Conservation (phyloP, 2,888 invertebrate genomes). For the Temnothorax ravouxi region DNA sequence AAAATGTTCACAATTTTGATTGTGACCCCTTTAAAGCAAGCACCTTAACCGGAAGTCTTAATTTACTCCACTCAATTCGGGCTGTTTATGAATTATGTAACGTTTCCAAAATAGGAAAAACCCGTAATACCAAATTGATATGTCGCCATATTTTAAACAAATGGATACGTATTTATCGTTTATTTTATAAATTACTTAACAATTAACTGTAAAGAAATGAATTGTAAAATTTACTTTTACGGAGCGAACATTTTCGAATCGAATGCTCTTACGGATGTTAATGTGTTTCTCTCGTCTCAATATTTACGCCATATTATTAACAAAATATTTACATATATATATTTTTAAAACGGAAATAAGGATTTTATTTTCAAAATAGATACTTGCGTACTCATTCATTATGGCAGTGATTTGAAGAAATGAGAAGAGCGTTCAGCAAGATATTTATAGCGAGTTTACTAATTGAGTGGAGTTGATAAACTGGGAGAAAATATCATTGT, state of each 20-base stretch:
- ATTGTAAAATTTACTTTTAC: background rate
- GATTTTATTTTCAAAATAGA: constrained; percentile 8
- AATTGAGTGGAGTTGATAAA: constrained; percentile 33
- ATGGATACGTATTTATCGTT: background rate
- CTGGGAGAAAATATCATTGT: constrained; percentile 39
- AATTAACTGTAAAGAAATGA: constrained; percentile 18
- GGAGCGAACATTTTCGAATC: background rate
- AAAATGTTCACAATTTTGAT: constrained; percentile 37
- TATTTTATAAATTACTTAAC: constrained; percentile 31
- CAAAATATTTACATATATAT: constrained; percentile 30
- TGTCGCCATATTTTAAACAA: background rate
- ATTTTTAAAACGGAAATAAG: background rate
- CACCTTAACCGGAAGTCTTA: constrained; percentile 62
- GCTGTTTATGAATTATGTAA: constrained; percentile 20
- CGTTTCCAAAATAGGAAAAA: background rate
- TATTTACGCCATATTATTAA: constrained; percentile 18
- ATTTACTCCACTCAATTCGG: constrained; percentile 55
- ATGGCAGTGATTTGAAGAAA: constrained; percentile 19
- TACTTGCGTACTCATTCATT: constrained; percentile 6
- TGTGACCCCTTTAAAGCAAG: constrained; percentile 53
- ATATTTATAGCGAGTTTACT: constrained; percentile 7
- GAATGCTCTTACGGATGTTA: background rate
- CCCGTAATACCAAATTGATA: background rate
- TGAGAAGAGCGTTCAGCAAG: background rate
- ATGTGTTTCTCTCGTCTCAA: background rate